Conservation (phyloP, 2,888 invertebrate species). For the Celastrina argiolus region DNA sequence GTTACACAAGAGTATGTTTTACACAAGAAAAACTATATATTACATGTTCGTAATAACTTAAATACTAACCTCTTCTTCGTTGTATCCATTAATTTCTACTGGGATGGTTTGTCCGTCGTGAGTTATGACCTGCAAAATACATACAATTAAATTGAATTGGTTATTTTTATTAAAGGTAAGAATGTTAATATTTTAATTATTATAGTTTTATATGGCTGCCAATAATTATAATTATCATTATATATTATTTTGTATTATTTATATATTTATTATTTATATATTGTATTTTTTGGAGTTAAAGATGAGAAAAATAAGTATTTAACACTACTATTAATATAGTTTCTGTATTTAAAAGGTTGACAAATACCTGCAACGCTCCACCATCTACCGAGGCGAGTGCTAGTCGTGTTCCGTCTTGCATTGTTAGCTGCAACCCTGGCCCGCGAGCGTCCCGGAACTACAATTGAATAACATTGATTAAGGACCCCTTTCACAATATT, state of each 20-base stretch:
- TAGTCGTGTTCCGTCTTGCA: constrained; percentile 82
- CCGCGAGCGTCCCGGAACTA: constrained; percentile 83
- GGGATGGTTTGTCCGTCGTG: constrained; percentile 74
- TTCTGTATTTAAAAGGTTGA: background rate
- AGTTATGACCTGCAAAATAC: constrained; percentile 59
- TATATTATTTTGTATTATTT: too few relatives aligned
- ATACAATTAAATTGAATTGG: background rate
- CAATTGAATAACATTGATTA: background rate
- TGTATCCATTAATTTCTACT: constrained; percentile 64
- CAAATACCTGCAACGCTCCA: constrained; percentile 60
- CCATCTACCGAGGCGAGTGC: constrained; percentile 79
- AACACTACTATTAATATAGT: background rate
- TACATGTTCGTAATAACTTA: background rate
- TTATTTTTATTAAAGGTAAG: too few relatives aligned
- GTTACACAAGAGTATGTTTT: too few relatives aligned
- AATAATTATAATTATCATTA: too few relatives aligned
- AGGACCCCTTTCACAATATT: too few relatives aligned
- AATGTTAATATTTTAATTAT: too few relatives aligned
- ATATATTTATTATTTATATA: too few relatives aligned
- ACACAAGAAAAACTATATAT: background rate
- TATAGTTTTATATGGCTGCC: too few relatives aligned
- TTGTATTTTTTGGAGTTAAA: too few relatives aligned
- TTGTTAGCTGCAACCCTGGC: constrained; percentile 81
- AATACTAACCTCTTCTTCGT: constrained; percentile 51
- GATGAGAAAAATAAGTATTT: too few relatives aligned